Evolutionary conservation across 1,140 invertebrate species (phyloP), one percentile per base, ranked within the genome.

Genomic region (Cryptotermes secundus): DNA sequence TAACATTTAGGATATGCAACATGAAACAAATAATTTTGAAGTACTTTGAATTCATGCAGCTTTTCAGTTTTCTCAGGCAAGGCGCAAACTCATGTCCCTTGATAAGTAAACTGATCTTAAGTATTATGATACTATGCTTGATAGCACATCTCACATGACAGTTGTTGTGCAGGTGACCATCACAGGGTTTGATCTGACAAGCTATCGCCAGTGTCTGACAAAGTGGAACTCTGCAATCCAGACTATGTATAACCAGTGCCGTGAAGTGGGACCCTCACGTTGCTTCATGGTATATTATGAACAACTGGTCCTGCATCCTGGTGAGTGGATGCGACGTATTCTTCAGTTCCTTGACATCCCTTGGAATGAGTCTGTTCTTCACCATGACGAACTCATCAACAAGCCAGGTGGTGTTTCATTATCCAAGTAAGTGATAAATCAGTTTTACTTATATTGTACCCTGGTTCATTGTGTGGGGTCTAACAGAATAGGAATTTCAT

Each of bases 301-400:
- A 90, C 97, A 99, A 89, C 92, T 99, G 86, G 98, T 99, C 49
- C 92, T 99, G 83, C 96, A 98, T 91, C 98, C 99, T 0, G 93
- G 94, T 85, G 90, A 94, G 83, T 97, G 96, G 93, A 96, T 99
- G 96, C 92, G 94, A 84, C 94, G 94, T 88, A 97, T 99, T 87
- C 92, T 99, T 12, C 91, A 93, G 81, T 99, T 99, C 90, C 91
- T 99, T 79, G 95, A 97, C 85, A 92, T 99, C 86, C 96, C 96
- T 34, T 99, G 98, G 98, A 95, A 97, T 90, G 97, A 98, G 86
- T 95, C 96, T 34, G 98, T 99, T 38, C 92, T 99, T 85, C 98
- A 99, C 91, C 99, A 99, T 90, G 97, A 99, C 89, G 95, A 98
- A 88, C 96, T 96, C 88, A 98, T 99, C 88, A 99, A 99, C 88